These are phyloP conservation scores for Pygocentrus nattereri DNA, from an alignment of 2,797 vertebrate species.

Conservation along the genomic window DNA sequence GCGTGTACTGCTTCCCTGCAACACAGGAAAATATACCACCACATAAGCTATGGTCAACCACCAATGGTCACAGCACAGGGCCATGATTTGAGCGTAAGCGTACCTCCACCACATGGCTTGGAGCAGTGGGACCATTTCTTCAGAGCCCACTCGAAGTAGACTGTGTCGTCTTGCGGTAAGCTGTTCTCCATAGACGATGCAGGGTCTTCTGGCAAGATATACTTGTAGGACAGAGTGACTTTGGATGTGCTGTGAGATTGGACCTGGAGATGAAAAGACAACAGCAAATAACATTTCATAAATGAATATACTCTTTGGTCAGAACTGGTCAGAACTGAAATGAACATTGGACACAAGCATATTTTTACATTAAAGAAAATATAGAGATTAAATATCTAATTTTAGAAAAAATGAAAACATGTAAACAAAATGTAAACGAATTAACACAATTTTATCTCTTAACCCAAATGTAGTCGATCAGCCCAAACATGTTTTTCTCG, in stretches of 20 bases:
- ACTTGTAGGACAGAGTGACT: slow-evolving; percentile 94
- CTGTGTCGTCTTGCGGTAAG: slow-evolving; percentile 87
- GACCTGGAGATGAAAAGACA: slow-evolving; percentile 74
- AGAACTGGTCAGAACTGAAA: neutral
- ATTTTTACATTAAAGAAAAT: too few species aligned
- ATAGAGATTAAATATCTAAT: too few species aligned
- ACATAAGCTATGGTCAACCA: slow-evolving; percentile 23
- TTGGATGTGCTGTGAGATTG: slow-evolving; percentile 85
- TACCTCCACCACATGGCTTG: slow-evolving; percentile 95
- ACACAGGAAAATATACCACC: slow-evolving; percentile 20
- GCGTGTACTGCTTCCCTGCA: slow-evolving; percentile 92
- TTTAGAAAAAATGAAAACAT: too few species aligned
- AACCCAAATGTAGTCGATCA: too few species aligned
- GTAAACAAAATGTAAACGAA: too few species aligned
- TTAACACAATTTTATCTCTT: too few species aligned
- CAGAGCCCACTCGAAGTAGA: slow-evolving; percentile 92
- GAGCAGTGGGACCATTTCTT: slow-evolving; percentile 97
- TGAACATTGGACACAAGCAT: neutral
- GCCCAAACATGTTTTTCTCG: too few species aligned
- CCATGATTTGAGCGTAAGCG: neutral
- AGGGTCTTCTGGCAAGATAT: slow-evolving; percentile 91
- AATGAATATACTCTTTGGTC: too few species aligned
- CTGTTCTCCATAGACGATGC: slow-evolving; percentile 88
- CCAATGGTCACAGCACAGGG: neutral
- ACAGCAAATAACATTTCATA: neutral